Conservation (phyloP, 2,113 vertebrate genomes). For the Puma concolor region DNA sequence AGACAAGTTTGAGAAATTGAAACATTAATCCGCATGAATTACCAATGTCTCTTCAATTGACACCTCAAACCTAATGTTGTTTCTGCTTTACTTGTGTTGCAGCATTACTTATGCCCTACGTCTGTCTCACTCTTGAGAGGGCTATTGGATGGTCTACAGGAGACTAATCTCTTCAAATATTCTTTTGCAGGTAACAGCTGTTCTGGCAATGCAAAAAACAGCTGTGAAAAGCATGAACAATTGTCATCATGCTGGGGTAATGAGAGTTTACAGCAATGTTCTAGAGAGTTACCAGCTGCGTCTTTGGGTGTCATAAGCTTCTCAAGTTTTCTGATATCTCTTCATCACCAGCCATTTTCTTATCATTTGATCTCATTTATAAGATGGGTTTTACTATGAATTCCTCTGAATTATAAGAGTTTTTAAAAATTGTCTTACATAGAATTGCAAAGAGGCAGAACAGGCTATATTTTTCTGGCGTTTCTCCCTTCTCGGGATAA, state of each 20-base stretch:
- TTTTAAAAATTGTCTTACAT: background rate
- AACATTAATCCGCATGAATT: background rate
- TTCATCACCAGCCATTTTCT: conserved; percentile 68
- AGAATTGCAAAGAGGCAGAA: background rate
- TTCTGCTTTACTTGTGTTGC: background rate
- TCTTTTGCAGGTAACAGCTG: conserved; percentile 68
- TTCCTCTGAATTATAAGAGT: conserved; percentile 40
- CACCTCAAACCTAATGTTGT: background rate
- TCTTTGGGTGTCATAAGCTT: conserved; percentile 30
- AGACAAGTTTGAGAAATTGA: background rate
- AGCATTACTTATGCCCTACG: background rate
- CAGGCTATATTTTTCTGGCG: conserved; percentile 2
- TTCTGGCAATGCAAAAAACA: conserved; percentile 48
- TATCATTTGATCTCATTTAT: conserved; percentile 65
- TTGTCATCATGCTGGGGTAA: conserved; percentile 55
- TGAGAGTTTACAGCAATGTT: conserved; percentile 39
- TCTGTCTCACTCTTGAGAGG: background rate
- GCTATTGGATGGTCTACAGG: background rate
- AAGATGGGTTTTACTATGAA: conserved; percentile 2
- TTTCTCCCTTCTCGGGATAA: background rate
- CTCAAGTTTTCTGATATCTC: conserved; percentile 43
- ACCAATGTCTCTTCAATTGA: background rate
- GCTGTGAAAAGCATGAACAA: conserved; percentile 52
- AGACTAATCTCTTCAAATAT: conserved; percentile 45
- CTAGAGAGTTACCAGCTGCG: conserved; percentile 55